Conservation (phyloP, 2,797 vertebrate genomes). For the Sebastes kiyomatsui region DNA sequence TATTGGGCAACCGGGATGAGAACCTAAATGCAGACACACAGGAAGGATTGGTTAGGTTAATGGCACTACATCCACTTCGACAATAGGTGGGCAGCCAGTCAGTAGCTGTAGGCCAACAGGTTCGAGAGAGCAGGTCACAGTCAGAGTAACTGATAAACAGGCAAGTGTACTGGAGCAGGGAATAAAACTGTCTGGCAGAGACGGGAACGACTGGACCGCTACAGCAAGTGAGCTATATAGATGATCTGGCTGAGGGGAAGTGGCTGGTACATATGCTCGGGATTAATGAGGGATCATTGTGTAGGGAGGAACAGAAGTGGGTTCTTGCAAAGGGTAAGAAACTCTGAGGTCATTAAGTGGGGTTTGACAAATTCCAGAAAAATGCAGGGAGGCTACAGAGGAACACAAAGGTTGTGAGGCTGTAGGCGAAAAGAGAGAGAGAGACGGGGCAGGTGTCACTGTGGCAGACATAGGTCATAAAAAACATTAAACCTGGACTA, state of each 20-base stretch:
- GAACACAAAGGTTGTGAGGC: neutral
- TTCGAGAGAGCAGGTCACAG: neutral
- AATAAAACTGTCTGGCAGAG: neutral
- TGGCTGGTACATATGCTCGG: neutral
- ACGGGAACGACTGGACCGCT: neutral
- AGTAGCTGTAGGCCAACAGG: neutral
- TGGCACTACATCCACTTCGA: neutral
- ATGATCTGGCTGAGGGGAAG: neutral
- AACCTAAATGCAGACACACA: neutral
- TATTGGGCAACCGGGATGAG: neutral
- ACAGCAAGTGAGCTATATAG: neutral
- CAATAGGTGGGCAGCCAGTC: neutral
- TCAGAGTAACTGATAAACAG: neutral
- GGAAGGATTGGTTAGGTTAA: neutral
- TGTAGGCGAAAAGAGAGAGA: fast-evolving
- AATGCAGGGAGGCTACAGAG: neutral
- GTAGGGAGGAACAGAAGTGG: neutral
- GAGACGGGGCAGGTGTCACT: neutral
- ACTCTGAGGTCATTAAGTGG: neutral
- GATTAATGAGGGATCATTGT: neutral
- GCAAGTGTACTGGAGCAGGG: neutral
- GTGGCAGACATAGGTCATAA: neutral
- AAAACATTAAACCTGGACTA: neutral
- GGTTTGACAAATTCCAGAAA: neutral
- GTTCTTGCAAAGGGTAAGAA: neutral